Evolutionary conservation across 2,888 invertebrate species (phyloP).

Genomic region (Cheilosia vulpina): DNA sequence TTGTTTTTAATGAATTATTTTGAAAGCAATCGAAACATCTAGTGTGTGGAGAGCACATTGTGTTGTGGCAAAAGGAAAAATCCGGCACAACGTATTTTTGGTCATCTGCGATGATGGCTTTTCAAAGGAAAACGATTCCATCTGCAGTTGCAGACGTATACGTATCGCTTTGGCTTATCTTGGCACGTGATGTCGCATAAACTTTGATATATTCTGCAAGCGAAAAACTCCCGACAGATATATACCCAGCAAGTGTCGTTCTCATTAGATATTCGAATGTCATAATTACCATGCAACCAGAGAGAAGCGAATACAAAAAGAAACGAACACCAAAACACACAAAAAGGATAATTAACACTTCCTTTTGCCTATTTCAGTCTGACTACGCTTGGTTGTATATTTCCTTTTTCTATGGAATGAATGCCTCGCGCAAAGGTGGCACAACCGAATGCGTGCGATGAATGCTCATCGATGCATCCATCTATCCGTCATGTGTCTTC

Average conservation of each 20-base stretch:
- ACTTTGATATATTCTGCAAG: conserved; percentile 31
- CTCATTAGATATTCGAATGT: conserved; percentile 64
- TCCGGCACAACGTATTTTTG: conserved; percentile 18
- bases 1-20: conserved; percentile 41
- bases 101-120: conserved; percentile 29
- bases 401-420: conserved; percentile 36
- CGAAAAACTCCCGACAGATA: background rate
- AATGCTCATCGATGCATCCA: conserved; percentile 37
- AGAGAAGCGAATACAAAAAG: background rate
- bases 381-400: conserved; percentile 34
- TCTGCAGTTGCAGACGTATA: conserved; percentile 12
- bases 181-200: conserved; percentile 67
- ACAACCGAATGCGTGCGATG: conserved; percentile 34
- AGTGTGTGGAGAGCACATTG: conserved; percentile 8
- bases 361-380: conserved; percentile 50
- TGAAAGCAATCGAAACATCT: conserved; percentile 23
- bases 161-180: conserved; percentile 9
- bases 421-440: conserved; percentile 21
- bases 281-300: conserved; percentile 63
- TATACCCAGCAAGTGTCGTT: conserved; percentile 19
- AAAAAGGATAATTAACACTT: conserved; percentile 70
- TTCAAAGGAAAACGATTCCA: conserved; percentile 37
- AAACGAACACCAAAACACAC: background rate
- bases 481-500: conserved; percentile 41
- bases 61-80: background rate